Evolutionary conservation across 2,113 vertebrate genomes (phyloP).

Genomic region (Cephalophus harveyi): DNA sequence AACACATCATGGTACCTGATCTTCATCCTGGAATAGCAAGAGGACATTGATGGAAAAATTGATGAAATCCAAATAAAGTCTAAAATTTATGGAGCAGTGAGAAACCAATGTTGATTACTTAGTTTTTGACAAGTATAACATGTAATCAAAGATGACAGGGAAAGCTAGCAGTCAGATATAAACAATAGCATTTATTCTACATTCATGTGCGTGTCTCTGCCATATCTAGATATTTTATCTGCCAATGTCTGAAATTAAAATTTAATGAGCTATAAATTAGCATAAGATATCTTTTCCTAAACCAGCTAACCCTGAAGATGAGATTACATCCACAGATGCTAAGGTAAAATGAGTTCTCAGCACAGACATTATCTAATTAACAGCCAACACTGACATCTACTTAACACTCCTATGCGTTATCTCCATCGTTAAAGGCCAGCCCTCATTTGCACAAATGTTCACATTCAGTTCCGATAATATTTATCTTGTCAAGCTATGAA

Average conservation of each 20-base stretch:
- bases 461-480: background rate
- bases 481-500: conserved; percentile 43
- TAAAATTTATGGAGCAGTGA: background rate
- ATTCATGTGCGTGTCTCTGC: background rate
- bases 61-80: background rate
- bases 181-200: background rate
- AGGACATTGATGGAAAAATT: background rate
- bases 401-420: background rate
- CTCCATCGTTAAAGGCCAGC: background rate
- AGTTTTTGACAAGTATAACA: background rate
- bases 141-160: background rate
- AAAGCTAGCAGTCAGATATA: background rate
- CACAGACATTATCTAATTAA: background rate
- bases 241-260: background rate
- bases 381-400: background rate
- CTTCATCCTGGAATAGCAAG: background rate
- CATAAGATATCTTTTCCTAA: background rate
- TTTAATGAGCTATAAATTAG: conserved; percentile 25
- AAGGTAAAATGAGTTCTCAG: background rate
- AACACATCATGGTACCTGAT: background rate
- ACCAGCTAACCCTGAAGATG: background rate
- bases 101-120: background rate
- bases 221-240: background rate
- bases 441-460: conserved; percentile 24
- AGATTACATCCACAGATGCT: background rate